Conservation (phyloP, 2,797 vertebrate species). For the Furcifer pardalis region DNA sequence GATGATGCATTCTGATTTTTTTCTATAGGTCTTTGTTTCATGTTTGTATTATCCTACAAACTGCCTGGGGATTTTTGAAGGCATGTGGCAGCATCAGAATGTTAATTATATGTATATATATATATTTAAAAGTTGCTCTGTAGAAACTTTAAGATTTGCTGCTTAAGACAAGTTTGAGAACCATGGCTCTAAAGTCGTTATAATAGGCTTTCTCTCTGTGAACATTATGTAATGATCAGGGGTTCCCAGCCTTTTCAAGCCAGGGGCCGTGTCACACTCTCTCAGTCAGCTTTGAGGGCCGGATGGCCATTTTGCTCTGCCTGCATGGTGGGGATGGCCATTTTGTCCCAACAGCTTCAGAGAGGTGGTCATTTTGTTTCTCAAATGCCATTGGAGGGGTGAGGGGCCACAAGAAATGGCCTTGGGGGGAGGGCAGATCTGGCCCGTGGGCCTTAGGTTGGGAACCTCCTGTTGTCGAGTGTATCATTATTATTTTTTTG, state of each 20-base stretch:
- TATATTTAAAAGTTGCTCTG: not conserved
- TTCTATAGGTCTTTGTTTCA: not conserved
- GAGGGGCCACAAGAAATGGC: too few species aligned
- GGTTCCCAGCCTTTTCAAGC: too few species aligned
- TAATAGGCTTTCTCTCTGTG: not conserved
- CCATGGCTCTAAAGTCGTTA: too few species aligned
- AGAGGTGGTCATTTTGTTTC: too few species aligned
- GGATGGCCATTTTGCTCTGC: too few species aligned
- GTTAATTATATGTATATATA: not conserved
- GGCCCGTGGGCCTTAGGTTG: too few species aligned
- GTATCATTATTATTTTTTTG: not conserved
- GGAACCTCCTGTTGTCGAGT: not conserved
- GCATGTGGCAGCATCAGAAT: not conserved
- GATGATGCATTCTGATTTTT: not conserved
- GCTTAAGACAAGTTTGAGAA: not conserved
- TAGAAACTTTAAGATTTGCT: not conserved
- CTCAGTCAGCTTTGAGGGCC: too few species aligned
- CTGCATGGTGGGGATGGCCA: too few species aligned
- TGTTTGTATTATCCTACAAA: not conserved
- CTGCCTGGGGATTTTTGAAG: not conserved
- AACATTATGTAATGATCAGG: accelerated
- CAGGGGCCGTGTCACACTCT: too few species aligned
- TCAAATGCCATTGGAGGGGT: too few species aligned
- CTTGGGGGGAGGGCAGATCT: too few species aligned
- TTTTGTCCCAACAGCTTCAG: too few species aligned